phyloP scores from a whole-genome alignment of 2,797 vertebrate genomes.

The Calcarius lapponicus region DNA sequence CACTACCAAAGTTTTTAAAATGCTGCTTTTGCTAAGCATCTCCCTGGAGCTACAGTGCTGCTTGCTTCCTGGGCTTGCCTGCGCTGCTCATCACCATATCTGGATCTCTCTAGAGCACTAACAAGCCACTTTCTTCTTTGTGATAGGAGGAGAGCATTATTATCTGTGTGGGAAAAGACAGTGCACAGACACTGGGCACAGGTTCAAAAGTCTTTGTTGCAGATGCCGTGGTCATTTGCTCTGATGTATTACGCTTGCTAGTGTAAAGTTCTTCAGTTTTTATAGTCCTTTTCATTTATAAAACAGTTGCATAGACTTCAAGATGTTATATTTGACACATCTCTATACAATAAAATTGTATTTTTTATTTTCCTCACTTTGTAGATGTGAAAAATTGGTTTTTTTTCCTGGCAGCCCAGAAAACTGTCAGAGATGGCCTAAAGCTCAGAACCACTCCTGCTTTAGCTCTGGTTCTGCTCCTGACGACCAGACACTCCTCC shows the following conservation, averaged over 20 bases:
- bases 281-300: background rate
- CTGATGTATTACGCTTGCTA: background rate
- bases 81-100: background rate
- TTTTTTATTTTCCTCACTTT: background rate
- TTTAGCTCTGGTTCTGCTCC: background rate
- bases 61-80: background rate
- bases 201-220: slow-evolving; percentile 25
- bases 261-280: background rate
- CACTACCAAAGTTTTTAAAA: background rate
- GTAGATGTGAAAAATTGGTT: background rate
- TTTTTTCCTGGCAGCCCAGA: background rate
- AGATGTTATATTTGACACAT: background rate
- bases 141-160: background rate
- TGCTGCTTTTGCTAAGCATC: background rate
- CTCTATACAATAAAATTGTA: background rate
- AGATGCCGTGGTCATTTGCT: slow-evolving; percentile 17
- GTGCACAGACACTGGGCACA: slow-evolving; percentile 20
- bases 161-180: background rate
- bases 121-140: background rate
- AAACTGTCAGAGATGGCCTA: background rate
- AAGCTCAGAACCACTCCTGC: background rate
- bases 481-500: background rate
- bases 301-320: background rate
- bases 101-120: background rate
- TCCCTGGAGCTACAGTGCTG: background rate